phyloP scores from a whole-genome alignment of 2,113 vertebrate species.

The Bettongia penicillata region DNA sequence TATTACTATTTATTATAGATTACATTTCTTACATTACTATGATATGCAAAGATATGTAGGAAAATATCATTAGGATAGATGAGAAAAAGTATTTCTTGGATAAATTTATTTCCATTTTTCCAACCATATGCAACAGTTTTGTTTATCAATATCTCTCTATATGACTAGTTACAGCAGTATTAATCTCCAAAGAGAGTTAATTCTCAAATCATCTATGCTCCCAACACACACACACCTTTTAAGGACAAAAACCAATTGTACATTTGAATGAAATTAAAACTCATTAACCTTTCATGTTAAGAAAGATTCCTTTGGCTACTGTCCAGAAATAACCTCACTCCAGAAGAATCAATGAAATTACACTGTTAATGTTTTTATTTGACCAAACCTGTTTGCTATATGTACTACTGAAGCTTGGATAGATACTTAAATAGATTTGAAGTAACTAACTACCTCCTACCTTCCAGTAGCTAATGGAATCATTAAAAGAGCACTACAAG shows the following conservation, averaged over 20 bases:
- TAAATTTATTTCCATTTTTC: neutral
- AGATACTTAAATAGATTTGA: neutral
- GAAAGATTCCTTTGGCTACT: neutral
- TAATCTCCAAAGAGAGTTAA: neutral
- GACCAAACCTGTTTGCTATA: neutral
- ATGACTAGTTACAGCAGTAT: neutral
- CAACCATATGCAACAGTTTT: slow-evolving; percentile 16
- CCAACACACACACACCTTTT: neutral
- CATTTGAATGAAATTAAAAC: neutral
- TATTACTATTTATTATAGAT: neutral
- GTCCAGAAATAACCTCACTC: neutral
- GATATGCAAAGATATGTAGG: slow-evolving; percentile 11
- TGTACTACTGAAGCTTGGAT: neutral
- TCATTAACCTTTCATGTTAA: neutral
- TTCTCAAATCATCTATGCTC: neutral
- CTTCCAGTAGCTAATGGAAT: neutral
- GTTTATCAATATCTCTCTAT: slow-evolving; percentile 20
- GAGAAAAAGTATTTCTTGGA: neutral
- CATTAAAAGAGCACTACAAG: neutral
- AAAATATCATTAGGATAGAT: slow-evolving; percentile 9
- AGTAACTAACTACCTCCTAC: neutral
- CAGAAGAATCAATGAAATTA: neutral
- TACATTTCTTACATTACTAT: slow-evolving; percentile 9
- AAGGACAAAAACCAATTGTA: neutral
- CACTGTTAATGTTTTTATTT: neutral